Conservation (phyloP, 2,113 vertebrate species). For the Pseudopipra pipra region DNA sequence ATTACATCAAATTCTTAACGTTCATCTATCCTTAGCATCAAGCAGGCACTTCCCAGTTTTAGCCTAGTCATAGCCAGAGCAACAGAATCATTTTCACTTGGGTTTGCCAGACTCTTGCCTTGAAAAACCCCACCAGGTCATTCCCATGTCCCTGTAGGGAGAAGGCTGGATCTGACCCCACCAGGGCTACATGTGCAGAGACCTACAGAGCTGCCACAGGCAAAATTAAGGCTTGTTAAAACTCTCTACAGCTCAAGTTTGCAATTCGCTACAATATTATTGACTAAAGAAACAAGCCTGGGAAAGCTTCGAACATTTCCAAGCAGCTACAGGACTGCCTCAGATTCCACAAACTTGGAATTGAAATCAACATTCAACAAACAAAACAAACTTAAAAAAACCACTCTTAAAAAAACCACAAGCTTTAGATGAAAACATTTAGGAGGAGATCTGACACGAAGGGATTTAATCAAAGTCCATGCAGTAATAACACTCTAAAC, state of each 20-base stretch:
- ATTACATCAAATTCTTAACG: slow-evolving; percentile 78
- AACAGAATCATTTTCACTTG: neutral
- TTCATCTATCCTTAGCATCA: slow-evolving; percentile 66
- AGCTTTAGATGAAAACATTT: neutral
- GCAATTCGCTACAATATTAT: neutral
- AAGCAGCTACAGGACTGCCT: neutral
- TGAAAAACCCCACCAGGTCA: neutral
- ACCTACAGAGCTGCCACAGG: neutral
- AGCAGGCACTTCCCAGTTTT: slow-evolving; percentile 70
- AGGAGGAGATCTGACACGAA: neutral
- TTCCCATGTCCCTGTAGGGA: neutral
- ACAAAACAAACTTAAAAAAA: neutral
- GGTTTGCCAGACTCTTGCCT: neutral
- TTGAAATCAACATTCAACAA: neutral
- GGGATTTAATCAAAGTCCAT: neutral
- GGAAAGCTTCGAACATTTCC: neutral
- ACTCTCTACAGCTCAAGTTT: neutral
- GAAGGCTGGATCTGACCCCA: neutral
- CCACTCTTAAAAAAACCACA: neutral
- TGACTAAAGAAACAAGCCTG: neutral
- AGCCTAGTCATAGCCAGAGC: slow-evolving; percentile 18
- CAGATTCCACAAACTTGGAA: neutral
- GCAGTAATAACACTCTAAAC: neutral
- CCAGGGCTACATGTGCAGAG: neutral
- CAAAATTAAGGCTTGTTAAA: neutral